Percentiles rank a stretch among this genome's conserved stretches.
These are phyloP conservation scores for Tinamus major DNA, from an alignment of 2,797 vertebrate species.

Conservation along the genomic window DNA sequence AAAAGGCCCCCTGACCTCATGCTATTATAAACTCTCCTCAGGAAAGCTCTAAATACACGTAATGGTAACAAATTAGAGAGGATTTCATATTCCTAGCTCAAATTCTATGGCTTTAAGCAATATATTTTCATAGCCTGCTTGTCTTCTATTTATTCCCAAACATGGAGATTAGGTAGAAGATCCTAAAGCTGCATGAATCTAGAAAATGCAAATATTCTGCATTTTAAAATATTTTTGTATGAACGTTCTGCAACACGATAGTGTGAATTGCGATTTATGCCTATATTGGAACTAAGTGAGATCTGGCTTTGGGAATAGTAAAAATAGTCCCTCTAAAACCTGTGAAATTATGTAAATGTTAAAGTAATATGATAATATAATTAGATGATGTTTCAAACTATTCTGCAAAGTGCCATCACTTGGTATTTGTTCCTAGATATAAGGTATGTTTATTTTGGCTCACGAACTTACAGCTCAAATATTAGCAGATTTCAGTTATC, in stretches of 20 bases:
- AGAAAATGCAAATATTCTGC: conserved; percentile 23
- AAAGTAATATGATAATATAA: neutral
- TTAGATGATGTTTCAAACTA: neutral
- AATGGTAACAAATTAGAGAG: neutral
- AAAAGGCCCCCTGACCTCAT: neutral
- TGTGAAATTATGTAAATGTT: neutral
- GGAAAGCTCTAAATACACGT: neutral
- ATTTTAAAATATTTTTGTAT: conserved; percentile 17
- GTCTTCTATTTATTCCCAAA: neutral
- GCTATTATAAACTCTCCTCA: neutral
- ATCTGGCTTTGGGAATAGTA: neutral
- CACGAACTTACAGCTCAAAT: neutral
- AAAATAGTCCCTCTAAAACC: neutral
- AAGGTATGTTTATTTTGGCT: neutral
- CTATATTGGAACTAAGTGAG: neutral
- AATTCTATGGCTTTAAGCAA: neutral
- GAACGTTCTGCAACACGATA: neutral
- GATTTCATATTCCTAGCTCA: neutral
- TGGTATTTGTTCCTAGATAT: neutral
- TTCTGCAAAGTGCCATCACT: neutral
- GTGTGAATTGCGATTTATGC: conserved; percentile 3
- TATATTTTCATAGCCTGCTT: neutral
- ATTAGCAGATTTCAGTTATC: neutral
- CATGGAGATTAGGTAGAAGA: neutral
- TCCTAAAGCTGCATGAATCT: neutral